Conservation (phyloP, 2,888 invertebrate genomes). For the Gymnoscelis rufifasciata region DNA sequence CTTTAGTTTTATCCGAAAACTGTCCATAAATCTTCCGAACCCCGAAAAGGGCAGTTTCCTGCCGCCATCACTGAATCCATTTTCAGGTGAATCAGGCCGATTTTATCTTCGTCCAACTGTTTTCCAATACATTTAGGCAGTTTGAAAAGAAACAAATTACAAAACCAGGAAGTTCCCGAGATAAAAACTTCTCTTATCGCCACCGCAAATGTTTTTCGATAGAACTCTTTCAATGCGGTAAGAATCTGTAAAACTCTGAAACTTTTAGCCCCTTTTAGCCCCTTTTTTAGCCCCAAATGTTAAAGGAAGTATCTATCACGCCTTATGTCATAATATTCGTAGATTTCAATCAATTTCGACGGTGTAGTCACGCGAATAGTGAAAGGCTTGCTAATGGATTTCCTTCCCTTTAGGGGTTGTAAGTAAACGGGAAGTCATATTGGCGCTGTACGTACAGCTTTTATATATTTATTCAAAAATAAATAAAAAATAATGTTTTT, state of each 20-base stretch:
- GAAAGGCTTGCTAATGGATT: slow-evolving; percentile 19
- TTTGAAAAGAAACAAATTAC: slow-evolving; percentile 1
- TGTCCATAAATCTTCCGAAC: too few species aligned
- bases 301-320: slow-evolving; percentile 7
- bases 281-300: slow-evolving; percentile 9
- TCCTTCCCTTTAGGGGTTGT: slow-evolving; percentile 6
- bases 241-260: slow-evolving; percentile 8
- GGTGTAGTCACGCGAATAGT: slow-evolving; percentile 17
- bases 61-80: too few species aligned
- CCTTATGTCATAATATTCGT: slow-evolving; percentile 11
- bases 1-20: too few species aligned
- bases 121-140: background rate
- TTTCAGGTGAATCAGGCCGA: too few species aligned
- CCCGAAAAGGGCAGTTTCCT: too few species aligned
- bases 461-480: background rate
- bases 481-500: too few species aligned
- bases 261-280: slow-evolving; percentile 6
- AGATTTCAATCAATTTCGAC: slow-evolving; percentile 20
- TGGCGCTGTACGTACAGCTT: background rate
- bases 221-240: slow-evolving; percentile 9
- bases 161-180: slow-evolving; percentile 3
- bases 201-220: slow-evolving; percentile 7
- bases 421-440: background rate
- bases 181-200: slow-evolving; percentile 8
- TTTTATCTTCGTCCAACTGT: background rate